Base-by-base conservation (phyloP, 1,140 invertebrate genomes). In the Bombyx mandarina region DNA sequence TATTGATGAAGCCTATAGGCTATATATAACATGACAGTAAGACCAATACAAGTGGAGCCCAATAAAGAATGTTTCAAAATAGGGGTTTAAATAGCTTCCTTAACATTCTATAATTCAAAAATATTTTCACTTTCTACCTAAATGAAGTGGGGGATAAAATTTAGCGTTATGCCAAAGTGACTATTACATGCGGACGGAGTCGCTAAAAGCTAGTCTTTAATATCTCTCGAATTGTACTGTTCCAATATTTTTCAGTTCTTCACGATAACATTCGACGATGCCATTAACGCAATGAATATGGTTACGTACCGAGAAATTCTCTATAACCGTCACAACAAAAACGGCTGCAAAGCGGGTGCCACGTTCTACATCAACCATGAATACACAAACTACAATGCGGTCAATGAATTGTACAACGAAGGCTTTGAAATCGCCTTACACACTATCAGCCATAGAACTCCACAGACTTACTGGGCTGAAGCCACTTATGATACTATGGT, bases 381-480 rank as follows among this genome's bases (percentile, higher is more conserved):
- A 60, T 93, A 93, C 67, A 93, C 92, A 1, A 90, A 94, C 76
- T 94, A 94, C 65, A 79, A 80, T 7, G 63, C 88, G 63, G 77
- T 93, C 10, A 89, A 92, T 58, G 88, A 93, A 54, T 74, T 94
- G 2, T 92, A 92, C 65, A 82, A 88, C 45, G 70, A 88, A 6
- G 92, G 93, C 0, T 90, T 92, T 57, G 93, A 94, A 79, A 93
- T 94, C 12, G 93, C 91, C 2, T 86, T 93, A 1, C 93, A 88
- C 63, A 92, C 91, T 3, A 89, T 92, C 45, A 83, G 84, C 22
- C 92, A 93, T 61, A 56, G 71, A 56, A 66, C 80, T 1, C 70
- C 77, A 45, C 81, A 78, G 26, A 71, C 74, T n/a, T 91, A 91
- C 62, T 92, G 91, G 91, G 59, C 64, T 5, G 67, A 77, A 26